Conservation (phyloP, 37 sponge, comb jelly and placozoan genomes). For the Petrosia ficiformis region DNA sequence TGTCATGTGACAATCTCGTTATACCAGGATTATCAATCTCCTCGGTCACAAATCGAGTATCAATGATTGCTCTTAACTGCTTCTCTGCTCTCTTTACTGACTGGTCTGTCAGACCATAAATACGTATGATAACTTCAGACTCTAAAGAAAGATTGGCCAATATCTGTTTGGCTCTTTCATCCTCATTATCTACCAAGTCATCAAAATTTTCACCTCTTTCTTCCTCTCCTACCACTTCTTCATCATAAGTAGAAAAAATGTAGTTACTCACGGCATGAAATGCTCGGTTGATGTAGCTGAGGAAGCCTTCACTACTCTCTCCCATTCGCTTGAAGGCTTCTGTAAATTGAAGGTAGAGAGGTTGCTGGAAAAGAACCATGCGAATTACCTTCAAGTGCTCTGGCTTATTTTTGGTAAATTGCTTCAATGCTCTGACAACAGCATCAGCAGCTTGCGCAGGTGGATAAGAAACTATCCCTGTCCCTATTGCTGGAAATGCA, state of each 20-base stretch:
- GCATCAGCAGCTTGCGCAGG: constrained; percentile 31
- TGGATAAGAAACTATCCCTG: constrained; percentile 23
- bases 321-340: neutral
- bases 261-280: neutral
- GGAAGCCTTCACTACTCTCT: neutral
- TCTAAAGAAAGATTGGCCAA: constrained; percentile 3
- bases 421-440: constrained; percentile 32
- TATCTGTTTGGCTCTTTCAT: neutral
- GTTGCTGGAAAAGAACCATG: constrained; percentile 27
- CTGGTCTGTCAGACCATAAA: constrained; percentile 24
- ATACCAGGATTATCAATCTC: constrained; percentile 26
- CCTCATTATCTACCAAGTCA: neutral
- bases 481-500: constrained; percentile 62
- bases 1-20: neutral
- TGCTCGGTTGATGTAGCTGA: neutral
- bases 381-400: neutral
- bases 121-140: neutral
- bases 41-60: constrained; percentile 10
- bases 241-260: neutral
- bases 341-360: constrained; percentile 11
- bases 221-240: constrained; percentile 3
- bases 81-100: constrained; percentile 19
- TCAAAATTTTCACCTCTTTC: neutral
- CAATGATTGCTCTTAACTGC: neutral
- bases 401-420: constrained; percentile 8